These are phyloP conservation scores for Lytechinus pictus DNA, from an alignment of 35 echinoderm and acorn worm genomes.

Conservation along the genomic window DNA sequence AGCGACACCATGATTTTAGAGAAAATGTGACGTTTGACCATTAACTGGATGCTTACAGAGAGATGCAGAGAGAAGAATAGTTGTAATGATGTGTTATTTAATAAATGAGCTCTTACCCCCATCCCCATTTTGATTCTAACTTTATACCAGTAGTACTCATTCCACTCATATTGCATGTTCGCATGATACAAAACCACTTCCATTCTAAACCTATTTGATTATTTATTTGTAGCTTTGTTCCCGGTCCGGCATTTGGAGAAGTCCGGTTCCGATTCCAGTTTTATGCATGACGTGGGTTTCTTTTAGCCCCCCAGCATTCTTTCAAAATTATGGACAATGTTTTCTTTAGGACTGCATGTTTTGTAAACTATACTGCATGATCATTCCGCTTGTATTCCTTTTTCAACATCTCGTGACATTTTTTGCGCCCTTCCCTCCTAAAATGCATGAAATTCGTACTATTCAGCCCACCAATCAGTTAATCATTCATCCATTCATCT, in stretches of 20 bases:
- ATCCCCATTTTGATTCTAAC: constrained; percentile 16
- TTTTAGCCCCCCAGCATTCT: not conserved
- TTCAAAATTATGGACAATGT: not conserved
- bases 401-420: not conserved
- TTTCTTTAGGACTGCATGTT: not conserved
- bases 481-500: not conserved
- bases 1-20: not conserved
- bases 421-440: not conserved
- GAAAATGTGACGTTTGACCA: not conserved
- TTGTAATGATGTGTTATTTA: constrained; percentile 29
- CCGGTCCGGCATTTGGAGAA: not conserved
- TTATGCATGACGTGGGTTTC: not conserved
- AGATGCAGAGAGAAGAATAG: constrained; percentile 11
- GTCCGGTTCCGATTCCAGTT: not conserved
- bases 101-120: constrained; percentile 37
- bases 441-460: not conserved
- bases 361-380: not conserved
- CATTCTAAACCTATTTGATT: not conserved
- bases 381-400: not conserved
- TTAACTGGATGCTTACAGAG: not conserved
- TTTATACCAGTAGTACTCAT: not conserved
- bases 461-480: not conserved
- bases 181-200: not conserved
- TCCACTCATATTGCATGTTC: constrained; percentile 3
- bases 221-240: not conserved